Evolutionary conservation across 2,888 invertebrate genomes (phyloP).

Genomic region (Athalia rosae): DNA sequence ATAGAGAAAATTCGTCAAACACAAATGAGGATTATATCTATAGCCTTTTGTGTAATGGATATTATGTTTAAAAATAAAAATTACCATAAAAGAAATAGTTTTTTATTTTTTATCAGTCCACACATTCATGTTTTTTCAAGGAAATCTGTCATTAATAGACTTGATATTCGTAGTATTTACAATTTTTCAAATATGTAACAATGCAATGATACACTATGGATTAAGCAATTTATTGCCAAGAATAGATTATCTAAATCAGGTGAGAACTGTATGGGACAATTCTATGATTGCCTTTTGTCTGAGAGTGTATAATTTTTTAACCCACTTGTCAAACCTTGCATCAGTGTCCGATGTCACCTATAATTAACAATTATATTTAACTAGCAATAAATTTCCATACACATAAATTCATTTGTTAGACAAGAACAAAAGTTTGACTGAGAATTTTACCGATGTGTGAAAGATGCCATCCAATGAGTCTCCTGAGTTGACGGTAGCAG

Average conservation of each 20-base stretch:
- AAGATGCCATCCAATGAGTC: slow-evolving; percentile 66
- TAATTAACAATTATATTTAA: slow-evolving; percentile 61
- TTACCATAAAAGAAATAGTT: slow-evolving; percentile 23
- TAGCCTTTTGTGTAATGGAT: slow-evolving; percentile 34
- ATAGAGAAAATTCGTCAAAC: slow-evolving; percentile 3
- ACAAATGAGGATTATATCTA: slow-evolving; percentile 5
- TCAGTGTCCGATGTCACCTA: slow-evolving; percentile 83
- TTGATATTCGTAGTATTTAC: neutral
- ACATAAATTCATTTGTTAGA: too few species aligned
- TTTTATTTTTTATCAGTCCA: slow-evolving; percentile 12
- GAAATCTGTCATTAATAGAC: too few species aligned
- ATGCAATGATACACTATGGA: neutral
- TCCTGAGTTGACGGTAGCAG: slow-evolving; percentile 70
- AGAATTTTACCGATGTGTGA: slow-evolving; percentile 66
- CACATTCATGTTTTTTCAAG: neutral
- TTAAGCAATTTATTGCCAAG: neutral
- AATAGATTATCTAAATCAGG: slow-evolving; percentile 34
- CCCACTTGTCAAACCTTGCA: slow-evolving; percentile 84
- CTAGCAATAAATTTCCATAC: neutral
- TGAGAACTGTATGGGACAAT: slow-evolving; percentile 46
- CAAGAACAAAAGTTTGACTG: too few species aligned
- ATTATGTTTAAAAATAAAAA: slow-evolving; percentile 19
- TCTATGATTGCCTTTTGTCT: slow-evolving; percentile 79
- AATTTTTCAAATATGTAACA: neutral
- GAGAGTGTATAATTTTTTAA: slow-evolving; percentile 80